Percentiles rank a stretch among this genome's conserved stretches.
Conservation (phyloP, 2,888 invertebrate genomes). For the Spialia ferax region DNA sequence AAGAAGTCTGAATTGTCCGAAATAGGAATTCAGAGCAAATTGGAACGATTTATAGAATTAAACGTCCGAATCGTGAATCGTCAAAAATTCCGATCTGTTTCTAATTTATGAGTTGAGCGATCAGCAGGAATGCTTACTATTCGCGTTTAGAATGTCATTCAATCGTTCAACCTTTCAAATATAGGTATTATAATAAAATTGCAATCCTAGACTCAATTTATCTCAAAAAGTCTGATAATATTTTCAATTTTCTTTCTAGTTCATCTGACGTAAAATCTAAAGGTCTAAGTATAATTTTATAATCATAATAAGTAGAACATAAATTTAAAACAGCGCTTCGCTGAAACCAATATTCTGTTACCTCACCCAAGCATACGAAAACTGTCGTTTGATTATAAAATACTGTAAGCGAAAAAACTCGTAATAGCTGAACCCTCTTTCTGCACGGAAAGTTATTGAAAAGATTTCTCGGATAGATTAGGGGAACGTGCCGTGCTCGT, state of each 20-base stretch:
- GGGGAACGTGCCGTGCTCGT: conserved; percentile 33
- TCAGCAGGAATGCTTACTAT: conserved; percentile 14
- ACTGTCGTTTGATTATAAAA: conserved; percentile 16
- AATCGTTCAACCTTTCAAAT: background rate
- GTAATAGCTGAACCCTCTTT: conserved; percentile 19
- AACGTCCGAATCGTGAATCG: conserved; percentile 6
- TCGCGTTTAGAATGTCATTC: conserved; percentile 18
- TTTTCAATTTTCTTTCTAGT: background rate
- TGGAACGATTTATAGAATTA: conserved; percentile 24
- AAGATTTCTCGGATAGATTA: conserved; percentile 39
- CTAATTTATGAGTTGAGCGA: conserved; percentile 21
- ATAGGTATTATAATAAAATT: background rate
- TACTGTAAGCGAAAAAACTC: conserved; percentile 21
- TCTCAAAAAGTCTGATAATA: too few relatives aligned
- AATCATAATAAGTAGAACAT: background rate
- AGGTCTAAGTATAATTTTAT: background rate
- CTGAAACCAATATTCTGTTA: background rate
- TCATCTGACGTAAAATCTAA: background rate
- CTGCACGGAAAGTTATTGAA: conserved; percentile 36
- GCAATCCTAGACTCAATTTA: too few relatives aligned
- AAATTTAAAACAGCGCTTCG: background rate
- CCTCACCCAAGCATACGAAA: conserved; percentile 9
- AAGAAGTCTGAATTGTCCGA: background rate
- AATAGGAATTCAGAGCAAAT: conserved; percentile 11
- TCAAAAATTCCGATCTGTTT: conserved; percentile 26